Percentiles rank a stretch among this genome's conserved stretches.
phyloP scores from a whole-genome alignment of 2,797 vertebrate genomes.

The Podarcis siculus region DNA sequence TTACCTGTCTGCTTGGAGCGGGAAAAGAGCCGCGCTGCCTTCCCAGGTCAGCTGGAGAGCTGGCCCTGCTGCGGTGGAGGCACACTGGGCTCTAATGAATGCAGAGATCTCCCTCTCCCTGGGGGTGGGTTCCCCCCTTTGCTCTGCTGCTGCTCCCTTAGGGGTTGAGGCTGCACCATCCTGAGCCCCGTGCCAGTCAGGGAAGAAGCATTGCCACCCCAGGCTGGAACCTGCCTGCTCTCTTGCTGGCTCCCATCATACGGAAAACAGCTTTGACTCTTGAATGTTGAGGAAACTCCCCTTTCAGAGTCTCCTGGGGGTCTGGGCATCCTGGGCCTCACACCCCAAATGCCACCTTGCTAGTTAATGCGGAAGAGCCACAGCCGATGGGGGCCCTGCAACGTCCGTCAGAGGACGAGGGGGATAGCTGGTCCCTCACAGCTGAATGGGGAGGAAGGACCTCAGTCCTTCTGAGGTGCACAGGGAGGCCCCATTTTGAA shows the following conservation, averaged over 20 bases:
- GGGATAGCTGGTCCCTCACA: neutral
- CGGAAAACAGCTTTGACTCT: no score
- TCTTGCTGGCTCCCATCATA: neutral
- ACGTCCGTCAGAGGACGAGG: no score
- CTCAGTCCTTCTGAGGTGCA: no score
- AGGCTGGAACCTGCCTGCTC: neutral
- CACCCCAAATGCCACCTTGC: neutral
- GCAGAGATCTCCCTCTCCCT: neutral
- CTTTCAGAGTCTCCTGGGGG: neutral
- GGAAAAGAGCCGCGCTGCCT: neutral
- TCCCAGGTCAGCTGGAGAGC: fast-evolving
- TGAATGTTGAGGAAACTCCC: neutral
- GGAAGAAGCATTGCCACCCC: neutral
- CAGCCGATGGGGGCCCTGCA: neutral
- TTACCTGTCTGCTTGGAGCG: neutral
- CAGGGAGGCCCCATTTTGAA: no score
- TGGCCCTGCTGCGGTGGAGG: slow-evolving; percentile 26
- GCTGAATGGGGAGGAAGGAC: neutral
- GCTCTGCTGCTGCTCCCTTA: neutral
- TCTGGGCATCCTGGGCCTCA: neutral
- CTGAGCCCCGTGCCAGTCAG: no score
- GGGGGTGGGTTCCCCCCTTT: no score
- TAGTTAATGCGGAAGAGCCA: neutral
- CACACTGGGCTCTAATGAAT: neutral
- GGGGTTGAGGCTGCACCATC: no score